Evolutionary conservation across 2,888 invertebrate species (phyloP), one percentile per base, ranked within the genome.

Genomic region (Nebria brevicollis): DNA sequence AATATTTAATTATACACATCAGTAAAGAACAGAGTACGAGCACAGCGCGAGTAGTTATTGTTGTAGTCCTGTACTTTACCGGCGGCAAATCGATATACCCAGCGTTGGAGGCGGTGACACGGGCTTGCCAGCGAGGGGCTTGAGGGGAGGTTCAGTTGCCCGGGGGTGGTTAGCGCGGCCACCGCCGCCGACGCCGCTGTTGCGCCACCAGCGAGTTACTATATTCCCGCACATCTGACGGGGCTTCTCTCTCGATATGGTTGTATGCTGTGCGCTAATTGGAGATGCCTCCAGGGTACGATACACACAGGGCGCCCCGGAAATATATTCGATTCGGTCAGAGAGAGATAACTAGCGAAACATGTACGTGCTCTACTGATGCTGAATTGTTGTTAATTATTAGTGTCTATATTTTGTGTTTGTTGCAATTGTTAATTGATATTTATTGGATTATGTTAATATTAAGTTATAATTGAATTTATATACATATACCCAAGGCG

Each of bases 1-100:
- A 79, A 79, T 79, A 79, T 79, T 79, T 74, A 74, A 79, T 79
- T 75, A 79, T 70, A 64, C 77, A 54, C 54, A 54, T 54, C 54
- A 54, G 54, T 54, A 54, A 54, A 54, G 54, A 11, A 79, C 66
- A 72, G 73, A 72, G 34, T 65, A 70, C 54, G 73, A 41, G 25
- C 72, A 64, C 73, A 42, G 6, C 34, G 34, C 54, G 54, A 54
- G 54, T 54, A 54, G 65, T 70, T 43, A 77, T 77, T 78, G 78
- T 73, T 64, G 42, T 10, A 72, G 72, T 72, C 72, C 72, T 66
- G 78, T 13, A 72, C 78, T 64, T 66, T 26, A 42, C 11, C 65
- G 26, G n/a, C 43, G 43, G 68, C 25, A 54, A 75, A 20, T 26
- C 13, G 65, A 70, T 70, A 25, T 25, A 70, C 34, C 25, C 20